Base-by-base conservation (phyloP, 2,888 invertebrate genomes). In the Mythimna impura region DNA sequence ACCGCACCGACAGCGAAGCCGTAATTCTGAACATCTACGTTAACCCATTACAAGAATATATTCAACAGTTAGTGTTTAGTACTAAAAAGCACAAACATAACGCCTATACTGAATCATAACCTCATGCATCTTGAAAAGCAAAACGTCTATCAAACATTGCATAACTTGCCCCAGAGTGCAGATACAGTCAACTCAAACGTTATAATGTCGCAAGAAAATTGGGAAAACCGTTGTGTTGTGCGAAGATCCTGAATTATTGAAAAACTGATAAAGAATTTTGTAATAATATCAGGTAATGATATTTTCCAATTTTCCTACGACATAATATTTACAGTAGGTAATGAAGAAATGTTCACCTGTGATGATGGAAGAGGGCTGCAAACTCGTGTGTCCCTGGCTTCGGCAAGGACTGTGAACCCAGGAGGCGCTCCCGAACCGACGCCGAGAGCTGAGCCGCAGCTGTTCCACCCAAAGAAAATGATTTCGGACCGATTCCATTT, bases 361-460 rank as follows among this genome's bases (percentile, higher is more conserved):
- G 97, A 85, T 96, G 97, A 82, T 96, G 97, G 84, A 97, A 97
- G 50, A 97, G 92, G 6, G 97, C 97, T 12, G 97, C 97, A 90
- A 97, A 97, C 88, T 97, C 97, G 82, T 97, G 97, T 73, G 97
- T 97, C 77, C 97, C 97, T 9, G 97, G 97, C 91, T 98, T 98
- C 0, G 98, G 98, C 76, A 98, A 93, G 86, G 98, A 98, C 91
- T 98, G 98, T 0, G 98, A 98, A n/a, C 98, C 98, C 76, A 98
- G 97, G 65, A 98, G 96, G 67, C 98, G 96, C 91, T 99, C 98
- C 12, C 98, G 96, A 3, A 99, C 98, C 62, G 98, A 98, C 83
- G 98, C 98, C 25, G 98, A 98, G 63, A 99, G 95, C 91, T 99
- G 98, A 67, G 98, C 98, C 8, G 98, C 98, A 20, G 98, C 97